These are phyloP conservation scores for Lamellibrachia luymesi DNA, from an alignment of 1,140 invertebrate species.

Conservation along the genomic window DNA sequence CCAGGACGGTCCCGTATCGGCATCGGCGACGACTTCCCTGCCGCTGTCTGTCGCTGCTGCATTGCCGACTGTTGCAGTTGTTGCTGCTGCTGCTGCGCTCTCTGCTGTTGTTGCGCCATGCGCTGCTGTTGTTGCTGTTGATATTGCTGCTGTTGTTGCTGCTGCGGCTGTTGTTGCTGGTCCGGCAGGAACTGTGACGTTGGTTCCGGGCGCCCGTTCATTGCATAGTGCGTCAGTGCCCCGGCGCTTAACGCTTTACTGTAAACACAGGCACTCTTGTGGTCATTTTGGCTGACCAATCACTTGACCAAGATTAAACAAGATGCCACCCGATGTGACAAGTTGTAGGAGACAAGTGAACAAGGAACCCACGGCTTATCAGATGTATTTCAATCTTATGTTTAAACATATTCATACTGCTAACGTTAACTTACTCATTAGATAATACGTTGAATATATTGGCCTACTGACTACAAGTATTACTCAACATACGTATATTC, in stretches of 20 bases:
- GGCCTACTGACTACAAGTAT: background rate
- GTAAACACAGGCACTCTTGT: background rate
- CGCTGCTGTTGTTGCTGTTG: conserved; percentile 27
- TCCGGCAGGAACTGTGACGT: conserved; percentile 4
- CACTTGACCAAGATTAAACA: background rate
- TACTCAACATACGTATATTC: background rate
- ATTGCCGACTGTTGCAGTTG: conserved; percentile 7
- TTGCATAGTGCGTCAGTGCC: conserved; percentile 40
- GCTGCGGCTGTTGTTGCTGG: conserved; percentile 12
- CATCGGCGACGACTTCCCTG: background rate
- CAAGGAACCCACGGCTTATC: too few relatives aligned
- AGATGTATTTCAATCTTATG: background rate
- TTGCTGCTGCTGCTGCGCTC: conserved; percentile 18
- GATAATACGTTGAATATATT: background rate
- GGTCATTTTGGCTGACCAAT: background rate
- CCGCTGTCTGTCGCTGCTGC: conserved; percentile 3
- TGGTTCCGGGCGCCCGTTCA: conserved; percentile 35
- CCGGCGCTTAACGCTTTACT: conserved; percentile 41
- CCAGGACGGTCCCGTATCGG: background rate
- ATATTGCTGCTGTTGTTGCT: conserved; percentile 8
- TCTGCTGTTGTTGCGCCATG: conserved; percentile 13
- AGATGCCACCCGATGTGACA: too few relatives aligned
- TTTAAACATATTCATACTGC: background rate
- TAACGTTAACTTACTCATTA: background rate
- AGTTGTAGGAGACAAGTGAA: too few relatives aligned